These are phyloP conservation scores for Phortica magna DNA, from an alignment of 2,888 invertebrate species.

Conservation along the genomic window DNA sequence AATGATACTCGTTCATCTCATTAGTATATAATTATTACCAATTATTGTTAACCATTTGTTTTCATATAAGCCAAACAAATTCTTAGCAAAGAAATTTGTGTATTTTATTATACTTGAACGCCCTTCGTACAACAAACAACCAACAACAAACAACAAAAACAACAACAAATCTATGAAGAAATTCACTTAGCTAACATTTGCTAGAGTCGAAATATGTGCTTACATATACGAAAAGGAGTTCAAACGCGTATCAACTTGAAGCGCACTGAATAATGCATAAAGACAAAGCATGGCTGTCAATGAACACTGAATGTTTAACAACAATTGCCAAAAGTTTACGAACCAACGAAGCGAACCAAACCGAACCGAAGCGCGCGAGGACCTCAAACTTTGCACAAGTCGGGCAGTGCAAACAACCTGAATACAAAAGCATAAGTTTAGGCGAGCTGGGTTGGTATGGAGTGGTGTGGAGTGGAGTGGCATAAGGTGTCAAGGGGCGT, in stretches of 20 bases:
- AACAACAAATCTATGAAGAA: too few relatives aligned
- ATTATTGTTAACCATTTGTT: too few relatives aligned
- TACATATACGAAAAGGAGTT: too few relatives aligned
- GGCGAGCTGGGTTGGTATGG: not conserved
- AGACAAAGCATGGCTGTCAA: conserved; percentile 45
- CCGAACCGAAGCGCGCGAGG: not conserved
- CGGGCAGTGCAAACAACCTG: not conserved
- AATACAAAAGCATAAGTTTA: not conserved
- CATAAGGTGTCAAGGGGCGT: not conserved
- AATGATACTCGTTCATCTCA: too few relatives aligned
- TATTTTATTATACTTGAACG: too few relatives aligned
- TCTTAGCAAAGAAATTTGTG: too few relatives aligned
- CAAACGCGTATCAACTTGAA: not conserved
- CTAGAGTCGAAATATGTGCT: too few relatives aligned
- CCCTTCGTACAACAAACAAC: too few relatives aligned
- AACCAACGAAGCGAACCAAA: conserved; percentile 4
- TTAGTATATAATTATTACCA: too few relatives aligned
- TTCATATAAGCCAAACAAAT: too few relatives aligned
- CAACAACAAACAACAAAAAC: too few relatives aligned
- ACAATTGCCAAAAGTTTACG: conserved; percentile 21
- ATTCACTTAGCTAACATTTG: too few relatives aligned
- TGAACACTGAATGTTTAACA: conserved; percentile 38
- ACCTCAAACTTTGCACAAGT: not conserved
- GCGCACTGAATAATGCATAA: conserved; percentile 39
- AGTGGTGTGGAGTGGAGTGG: not conserved